phyloP scores from a whole-genome alignment of 2,888 invertebrate genomes.

The Epirrhoe tristata region DNA sequence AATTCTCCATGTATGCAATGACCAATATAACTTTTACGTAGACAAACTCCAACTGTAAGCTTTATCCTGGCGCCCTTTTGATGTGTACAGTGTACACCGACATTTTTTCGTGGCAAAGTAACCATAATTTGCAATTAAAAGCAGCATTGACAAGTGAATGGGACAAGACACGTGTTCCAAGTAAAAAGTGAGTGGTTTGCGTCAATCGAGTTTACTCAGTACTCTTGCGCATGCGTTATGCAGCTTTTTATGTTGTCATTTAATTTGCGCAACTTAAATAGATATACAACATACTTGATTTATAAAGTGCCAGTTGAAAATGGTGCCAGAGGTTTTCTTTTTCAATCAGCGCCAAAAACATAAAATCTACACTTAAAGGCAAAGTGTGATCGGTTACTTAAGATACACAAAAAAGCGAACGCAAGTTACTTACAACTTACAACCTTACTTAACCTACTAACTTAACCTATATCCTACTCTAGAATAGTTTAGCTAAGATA shows the following conservation, averaged over 20 bases:
- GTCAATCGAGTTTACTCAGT: slow-evolving; percentile 51
- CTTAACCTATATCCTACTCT: too few species aligned
- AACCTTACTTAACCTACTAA: too few species aligned
- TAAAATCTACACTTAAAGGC: neutral
- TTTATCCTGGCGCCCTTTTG: neutral
- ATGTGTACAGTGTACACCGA: neutral
- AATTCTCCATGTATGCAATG: too few species aligned
- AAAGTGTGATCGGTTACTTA: too few species aligned
- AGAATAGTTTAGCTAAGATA: too few species aligned
- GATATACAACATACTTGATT: slow-evolving; percentile 9
- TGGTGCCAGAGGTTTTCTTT: neutral
- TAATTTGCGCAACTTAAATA: slow-evolving; percentile 44
- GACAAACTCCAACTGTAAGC: neutral
- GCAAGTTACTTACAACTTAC: too few species aligned
- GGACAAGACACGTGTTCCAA: slow-evolving; percentile 42
- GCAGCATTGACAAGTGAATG: slow-evolving; percentile 44
- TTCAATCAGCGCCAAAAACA: neutral
- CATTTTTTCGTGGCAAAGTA: slow-evolving; percentile 8
- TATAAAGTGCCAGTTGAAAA: slow-evolving; percentile 4
- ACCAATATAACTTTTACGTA: neutral
- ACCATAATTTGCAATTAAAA: slow-evolving; percentile 38
- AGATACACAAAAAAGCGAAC: too few species aligned
- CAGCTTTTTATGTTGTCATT: slow-evolving; percentile 30
- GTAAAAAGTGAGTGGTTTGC: slow-evolving; percentile 54
- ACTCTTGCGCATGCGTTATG: slow-evolving; percentile 36